Base-by-base conservation (phyloP, 1,140 invertebrate genomes). In the Melanaphis sacchari region DNA sequence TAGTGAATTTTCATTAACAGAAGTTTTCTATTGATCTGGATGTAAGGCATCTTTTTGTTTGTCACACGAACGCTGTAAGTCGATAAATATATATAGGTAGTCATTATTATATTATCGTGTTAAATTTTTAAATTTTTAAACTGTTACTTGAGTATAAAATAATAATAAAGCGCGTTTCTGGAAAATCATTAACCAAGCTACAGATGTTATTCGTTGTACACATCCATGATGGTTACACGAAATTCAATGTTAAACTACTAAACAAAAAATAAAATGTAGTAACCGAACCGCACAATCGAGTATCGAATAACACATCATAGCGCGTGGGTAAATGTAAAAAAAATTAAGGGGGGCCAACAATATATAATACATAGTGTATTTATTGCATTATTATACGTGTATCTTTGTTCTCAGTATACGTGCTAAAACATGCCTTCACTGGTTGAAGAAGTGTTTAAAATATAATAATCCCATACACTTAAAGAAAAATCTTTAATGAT, bases 1-100 rank as follows among this genome's bases (percentile, higher is more conserved):
- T 90, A 90, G 38, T 90, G 46, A 21, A 90, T 90, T 90, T 90
- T 90, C 36, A 90, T 90, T 49, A 90, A 24, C 49, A 90, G 36
- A 0, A 90, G 49, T 90, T 90, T 54, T 54, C 31, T 90, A 15
- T 90, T 54, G 4, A 90, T 22, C 49, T 90, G 46, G 88, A 54
- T 21, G 26, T 8, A 49, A 59, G 88, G n/a, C 88, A 90, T 88
- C 7, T 88, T 88, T 85, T 1, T n/a, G 9, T 7, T 84, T 4
- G 22, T 82, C 22, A 1, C 41, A 18, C 41, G 9, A 3, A 36
- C 22, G 7, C 8, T 43, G 9, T n/a, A 38, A 81, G 21, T 36
- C 36, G 36, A 46, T 18, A n/a, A n/a, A n/a, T n/a, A n/a, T n/a
- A n/a, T n/a, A 15, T 46, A 46, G 2, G 46, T 46, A 15, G 9